These are phyloP conservation scores for Tragelaphus buxtoni DNA, from an alignment of 2,113 vertebrate genomes.

Conservation along the genomic window DNA sequence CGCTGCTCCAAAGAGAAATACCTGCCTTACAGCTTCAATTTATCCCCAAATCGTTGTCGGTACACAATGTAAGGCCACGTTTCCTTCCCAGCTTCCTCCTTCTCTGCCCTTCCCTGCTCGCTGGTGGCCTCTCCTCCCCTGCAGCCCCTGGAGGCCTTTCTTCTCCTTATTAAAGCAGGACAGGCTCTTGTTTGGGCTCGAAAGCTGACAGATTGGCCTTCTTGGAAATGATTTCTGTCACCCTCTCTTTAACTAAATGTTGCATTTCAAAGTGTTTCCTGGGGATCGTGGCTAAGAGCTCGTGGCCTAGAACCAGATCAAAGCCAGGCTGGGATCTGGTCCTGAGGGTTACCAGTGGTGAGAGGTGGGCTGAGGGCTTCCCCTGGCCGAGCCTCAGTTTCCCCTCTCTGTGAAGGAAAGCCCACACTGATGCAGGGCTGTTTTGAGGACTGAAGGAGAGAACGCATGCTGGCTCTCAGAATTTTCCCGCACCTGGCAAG, in stretches of 20 bases:
- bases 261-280: neutral
- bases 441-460: neutral
- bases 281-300: neutral
- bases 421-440: neutral
- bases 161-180: neutral
- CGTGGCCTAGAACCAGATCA: neutral
- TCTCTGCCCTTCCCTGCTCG: rapidly evolving
- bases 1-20: neutral
- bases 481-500: neutral
- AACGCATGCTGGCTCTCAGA: neutral
- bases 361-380: neutral
- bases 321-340: neutral
- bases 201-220: neutral
- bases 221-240: neutral
- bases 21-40: neutral
- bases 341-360: neutral
- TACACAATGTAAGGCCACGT: neutral
- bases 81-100: neutral
- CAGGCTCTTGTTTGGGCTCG: neutral
- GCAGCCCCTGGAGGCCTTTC: neutral
- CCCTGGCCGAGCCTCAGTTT: neutral
- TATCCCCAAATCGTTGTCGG: neutral
- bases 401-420: neutral
- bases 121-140: neutral
- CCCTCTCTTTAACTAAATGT: neutral